Percentiles rank a stretch among this genome's conserved stretches.
Evolutionary conservation across 2,113 vertebrate genomes (phyloP).

Genomic region (Excalfactoria chinensis): DNA sequence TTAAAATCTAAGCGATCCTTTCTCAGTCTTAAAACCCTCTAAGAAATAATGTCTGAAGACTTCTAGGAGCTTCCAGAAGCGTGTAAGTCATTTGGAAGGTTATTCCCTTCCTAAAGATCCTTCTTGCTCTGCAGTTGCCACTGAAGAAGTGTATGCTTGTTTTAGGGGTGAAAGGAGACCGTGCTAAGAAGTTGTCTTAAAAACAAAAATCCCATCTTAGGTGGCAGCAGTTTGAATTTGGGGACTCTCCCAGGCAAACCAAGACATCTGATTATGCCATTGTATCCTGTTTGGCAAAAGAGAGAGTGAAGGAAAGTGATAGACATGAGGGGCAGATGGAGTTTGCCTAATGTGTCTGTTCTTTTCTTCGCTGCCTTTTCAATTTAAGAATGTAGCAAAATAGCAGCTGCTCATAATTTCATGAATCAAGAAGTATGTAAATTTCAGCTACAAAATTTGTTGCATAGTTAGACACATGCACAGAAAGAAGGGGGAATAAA

Average conservation of each 20-base stretch:
- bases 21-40: neutral
- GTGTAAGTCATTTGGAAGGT: constrained; percentile 3
- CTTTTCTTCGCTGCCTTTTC: constrained; percentile 81
- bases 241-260: constrained; percentile 71
- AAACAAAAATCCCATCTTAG: constrained; percentile 30
- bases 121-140: neutral
- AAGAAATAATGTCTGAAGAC: neutral
- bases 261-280: constrained; percentile 80
- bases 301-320: constrained; percentile 77
- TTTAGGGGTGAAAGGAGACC: neutral
- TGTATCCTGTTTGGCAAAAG: constrained; percentile 74
- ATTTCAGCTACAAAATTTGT: constrained; percentile 79
- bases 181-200: constrained; percentile 35
- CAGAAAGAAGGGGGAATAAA: neutral
- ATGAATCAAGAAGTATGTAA: constrained; percentile 86
- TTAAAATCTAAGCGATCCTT: neutral
- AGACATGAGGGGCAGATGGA: constrained; percentile 83
- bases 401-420: constrained; percentile 85
- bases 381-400: constrained; percentile 81
- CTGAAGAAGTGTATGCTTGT: neutral
- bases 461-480: constrained; percentile 64
- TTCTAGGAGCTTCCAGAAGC: constrained; percentile 23
- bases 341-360: constrained; percentile 82
- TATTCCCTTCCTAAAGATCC: constrained; percentile 7
- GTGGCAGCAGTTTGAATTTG: constrained; percentile 37